Conservation (phyloP, 1,140 invertebrate species). For the Papilio helenus region DNA sequence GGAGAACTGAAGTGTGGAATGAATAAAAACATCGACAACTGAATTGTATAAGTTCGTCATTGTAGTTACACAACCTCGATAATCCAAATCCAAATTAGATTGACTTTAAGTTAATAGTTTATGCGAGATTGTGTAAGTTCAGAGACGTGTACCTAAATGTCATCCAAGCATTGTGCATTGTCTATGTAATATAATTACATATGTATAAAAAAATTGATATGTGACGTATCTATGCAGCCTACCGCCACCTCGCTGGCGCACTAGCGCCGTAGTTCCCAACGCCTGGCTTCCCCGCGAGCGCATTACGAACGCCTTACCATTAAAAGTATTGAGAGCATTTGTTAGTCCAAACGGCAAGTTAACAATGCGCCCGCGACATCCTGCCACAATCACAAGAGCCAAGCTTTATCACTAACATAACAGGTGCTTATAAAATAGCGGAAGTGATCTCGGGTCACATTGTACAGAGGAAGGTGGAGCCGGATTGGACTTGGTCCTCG, state of each 20-base stretch:
- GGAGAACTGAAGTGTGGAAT: constrained; percentile 62
- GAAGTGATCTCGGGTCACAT: constrained; percentile 43
- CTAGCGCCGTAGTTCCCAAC: constrained; percentile 51
- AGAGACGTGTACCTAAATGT: constrained; percentile 50
- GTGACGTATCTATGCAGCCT: constrained; percentile 62
- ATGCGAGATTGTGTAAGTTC: neutral
- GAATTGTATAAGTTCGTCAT: constrained; percentile 44
- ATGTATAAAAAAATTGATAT: constrained; percentile 42
- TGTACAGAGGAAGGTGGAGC: neutral
- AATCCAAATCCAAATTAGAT: neutral
- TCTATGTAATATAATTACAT: constrained; percentile 60
- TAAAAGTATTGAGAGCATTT: neutral
- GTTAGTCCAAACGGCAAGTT: constrained; percentile 32
- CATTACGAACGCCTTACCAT: constrained; percentile 28
- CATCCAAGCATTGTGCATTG: constrained; percentile 63
- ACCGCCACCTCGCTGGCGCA: constrained; percentile 66
- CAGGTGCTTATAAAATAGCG: constrained; percentile 56
- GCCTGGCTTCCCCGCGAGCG: constrained; percentile 50
- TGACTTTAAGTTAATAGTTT: neutral
- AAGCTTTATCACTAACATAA: constrained; percentile 64
- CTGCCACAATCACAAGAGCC: constrained; percentile 61
- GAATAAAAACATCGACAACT: constrained; percentile 62
- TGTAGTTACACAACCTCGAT: neutral
- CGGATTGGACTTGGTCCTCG: neutral
- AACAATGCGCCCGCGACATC: constrained; percentile 41